A percentile compares a stretch with the other conserved stretches of the same genome.
phyloP scores from a whole-genome alignment of 2,113 vertebrate species.

The Centrocercus urophasianus region DNA sequence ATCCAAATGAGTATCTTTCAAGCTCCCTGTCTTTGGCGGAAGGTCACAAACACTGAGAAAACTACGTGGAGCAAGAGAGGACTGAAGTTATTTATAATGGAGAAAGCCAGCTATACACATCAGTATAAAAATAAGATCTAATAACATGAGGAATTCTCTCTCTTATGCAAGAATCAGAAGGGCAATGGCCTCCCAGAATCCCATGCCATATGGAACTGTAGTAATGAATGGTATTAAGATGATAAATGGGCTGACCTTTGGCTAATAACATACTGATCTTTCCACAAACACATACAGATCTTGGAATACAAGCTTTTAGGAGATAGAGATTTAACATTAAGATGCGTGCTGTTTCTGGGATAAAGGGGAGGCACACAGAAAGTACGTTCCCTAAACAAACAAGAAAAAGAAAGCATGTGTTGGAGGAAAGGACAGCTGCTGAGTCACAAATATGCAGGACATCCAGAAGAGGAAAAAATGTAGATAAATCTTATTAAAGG shows the following conservation, averaged over 20 bases:
- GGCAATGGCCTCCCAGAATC: neutral
- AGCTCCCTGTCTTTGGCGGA: neutral
- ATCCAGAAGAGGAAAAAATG: neutral
- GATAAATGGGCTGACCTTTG: conserved; percentile 58
- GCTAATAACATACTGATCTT: conserved; percentile 30
- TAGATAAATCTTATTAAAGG: neutral
- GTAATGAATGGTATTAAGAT: conserved; percentile 7
- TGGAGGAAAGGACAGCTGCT: neutral
- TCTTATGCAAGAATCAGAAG: conserved; percentile 4
- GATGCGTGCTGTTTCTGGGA: neutral
- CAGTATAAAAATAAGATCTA: conserved; percentile 42
- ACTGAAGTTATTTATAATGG: neutral
- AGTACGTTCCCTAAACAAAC: neutral
- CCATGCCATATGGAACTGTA: neutral
- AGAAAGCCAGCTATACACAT: neutral
- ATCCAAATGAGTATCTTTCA: neutral
- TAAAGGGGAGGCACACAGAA: neutral
- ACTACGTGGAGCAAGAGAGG: neutral
- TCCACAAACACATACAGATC: neutral
- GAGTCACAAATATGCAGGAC: neutral
- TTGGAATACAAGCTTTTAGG: neutral
- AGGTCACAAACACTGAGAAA: conserved; percentile 17
- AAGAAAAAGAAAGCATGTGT: neutral
- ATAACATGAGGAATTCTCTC: conserved; percentile 47
- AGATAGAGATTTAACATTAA: neutral